Percentiles rank a stretch among this genome's conserved stretches.
Evolutionary conservation across 2,888 invertebrate species (phyloP).

Genomic region (Erynnis tages): DNA sequence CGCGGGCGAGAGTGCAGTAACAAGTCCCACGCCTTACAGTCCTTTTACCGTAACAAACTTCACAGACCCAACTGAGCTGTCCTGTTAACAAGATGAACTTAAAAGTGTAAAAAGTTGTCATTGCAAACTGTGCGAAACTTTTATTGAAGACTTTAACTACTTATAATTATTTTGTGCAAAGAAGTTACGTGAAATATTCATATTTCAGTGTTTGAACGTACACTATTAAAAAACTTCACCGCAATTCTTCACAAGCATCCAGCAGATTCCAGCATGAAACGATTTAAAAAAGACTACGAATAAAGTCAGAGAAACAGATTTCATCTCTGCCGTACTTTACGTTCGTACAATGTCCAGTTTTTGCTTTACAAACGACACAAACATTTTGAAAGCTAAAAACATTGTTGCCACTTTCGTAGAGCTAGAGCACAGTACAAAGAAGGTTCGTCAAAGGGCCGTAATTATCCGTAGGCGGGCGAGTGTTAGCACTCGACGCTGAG

Average conservation of each 20-base stretch:
- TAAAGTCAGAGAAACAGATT: background rate
- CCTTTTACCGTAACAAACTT: conserved; percentile 4
- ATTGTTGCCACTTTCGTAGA: conserved; percentile 57
- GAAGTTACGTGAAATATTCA: too few relatives aligned
- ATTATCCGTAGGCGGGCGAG: conserved; percentile 73
- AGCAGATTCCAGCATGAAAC: too few relatives aligned
- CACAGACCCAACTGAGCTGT: background rate
- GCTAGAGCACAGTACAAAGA: conserved; percentile 59
- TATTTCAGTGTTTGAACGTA: too few relatives aligned
- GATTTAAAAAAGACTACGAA: too few relatives aligned
- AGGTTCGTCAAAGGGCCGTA: conserved; percentile 70
- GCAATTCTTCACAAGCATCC: too few relatives aligned
- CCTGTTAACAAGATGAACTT: background rate
- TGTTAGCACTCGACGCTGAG: conserved; percentile 73
- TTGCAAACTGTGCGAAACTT: background rate
- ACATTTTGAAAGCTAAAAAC: conserved; percentile 42
- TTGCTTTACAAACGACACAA: conserved; percentile 19
- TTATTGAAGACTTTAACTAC: background rate
- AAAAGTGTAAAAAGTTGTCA: background rate
- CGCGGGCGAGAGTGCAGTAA: conserved; percentile 10
- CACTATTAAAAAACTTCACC: too few relatives aligned
- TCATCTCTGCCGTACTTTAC: background rate
- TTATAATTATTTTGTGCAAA: too few relatives aligned
- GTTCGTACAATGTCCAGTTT: conserved; percentile 13
- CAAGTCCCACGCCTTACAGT: background rate